A percentile compares a stretch with the other conserved stretches of the same genome.
These are phyloP conservation scores for Apis laboriosa DNA, from an alignment of 1,140 invertebrate genomes.

Conservation along the genomic window DNA sequence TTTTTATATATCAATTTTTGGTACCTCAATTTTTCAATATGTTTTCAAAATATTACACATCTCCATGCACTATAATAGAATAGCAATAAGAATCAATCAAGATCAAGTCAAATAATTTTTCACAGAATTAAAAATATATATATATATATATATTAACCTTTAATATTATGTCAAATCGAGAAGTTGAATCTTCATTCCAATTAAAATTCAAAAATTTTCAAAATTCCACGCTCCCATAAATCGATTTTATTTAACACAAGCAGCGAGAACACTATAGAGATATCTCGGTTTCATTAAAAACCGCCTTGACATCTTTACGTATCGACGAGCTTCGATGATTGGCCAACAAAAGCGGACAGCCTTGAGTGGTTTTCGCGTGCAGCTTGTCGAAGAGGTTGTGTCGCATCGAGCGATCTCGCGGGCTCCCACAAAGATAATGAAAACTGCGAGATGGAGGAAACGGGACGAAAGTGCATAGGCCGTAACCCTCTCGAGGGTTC, in stretches of 20 bases:
- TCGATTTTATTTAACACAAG: background rate
- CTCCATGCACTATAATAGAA: no score
- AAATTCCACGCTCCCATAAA: background rate
- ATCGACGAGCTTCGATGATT: constrained; percentile 40
- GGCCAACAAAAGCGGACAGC: constrained; percentile 35
- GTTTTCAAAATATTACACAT: no score
- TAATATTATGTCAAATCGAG: no score
- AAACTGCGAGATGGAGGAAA: constrained; percentile 29
- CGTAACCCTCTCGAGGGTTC: constrained; percentile 14
- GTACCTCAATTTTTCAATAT: no score
- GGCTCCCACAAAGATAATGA: constrained; percentile 51
- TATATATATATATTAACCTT: no score
- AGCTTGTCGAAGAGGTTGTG: background rate
- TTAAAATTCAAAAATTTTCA: background rate
- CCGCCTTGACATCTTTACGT: constrained; percentile 56
- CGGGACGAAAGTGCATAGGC: constrained; percentile 29
- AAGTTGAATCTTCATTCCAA: no score
- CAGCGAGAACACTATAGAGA: background rate
- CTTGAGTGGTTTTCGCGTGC: constrained; percentile 37
- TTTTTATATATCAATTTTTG: no score
- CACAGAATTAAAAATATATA: no score
- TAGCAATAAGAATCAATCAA: no score
- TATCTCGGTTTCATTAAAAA: constrained; percentile 31
- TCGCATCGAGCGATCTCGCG: constrained; percentile 30
- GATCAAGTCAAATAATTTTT: no score